Evolutionary conservation across 2,888 invertebrate species (phyloP).

Genomic region (Chloromyia formosa): DNA sequence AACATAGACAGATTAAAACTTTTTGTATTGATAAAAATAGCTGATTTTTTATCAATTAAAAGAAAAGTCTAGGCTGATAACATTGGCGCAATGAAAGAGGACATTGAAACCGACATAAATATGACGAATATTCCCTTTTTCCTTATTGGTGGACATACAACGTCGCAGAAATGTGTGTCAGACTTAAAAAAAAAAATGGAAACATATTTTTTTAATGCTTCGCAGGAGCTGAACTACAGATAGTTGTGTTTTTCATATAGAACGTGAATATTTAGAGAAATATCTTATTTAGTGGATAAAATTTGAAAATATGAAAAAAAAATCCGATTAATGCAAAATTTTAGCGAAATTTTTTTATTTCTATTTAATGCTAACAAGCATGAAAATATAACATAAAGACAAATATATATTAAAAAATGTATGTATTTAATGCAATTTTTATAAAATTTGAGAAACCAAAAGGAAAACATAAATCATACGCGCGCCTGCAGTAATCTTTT

Average conservation of each 20-base stretch:
- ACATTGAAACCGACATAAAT: slow-evolving; percentile 22
- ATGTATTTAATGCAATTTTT: slow-evolving; percentile 37
- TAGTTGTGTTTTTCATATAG: slow-evolving; percentile 30
- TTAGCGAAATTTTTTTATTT: slow-evolving; percentile 38
- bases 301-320: neutral
- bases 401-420: slow-evolving; percentile 20
- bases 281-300: slow-evolving; percentile 28
- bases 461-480: neutral
- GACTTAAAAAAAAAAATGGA: slow-evolving; percentile 16
- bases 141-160: slow-evolving; percentile 15
- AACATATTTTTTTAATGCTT: slow-evolving; percentile 34
- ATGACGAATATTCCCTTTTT: slow-evolving; percentile 28
- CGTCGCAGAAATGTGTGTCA: neutral
- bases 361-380: neutral
- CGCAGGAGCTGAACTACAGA: neutral
- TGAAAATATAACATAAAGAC: slow-evolving; percentile 18
- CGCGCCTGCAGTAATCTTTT: slow-evolving; percentile 37
- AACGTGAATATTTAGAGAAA: slow-evolving; percentile 24
- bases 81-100: neutral
- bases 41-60: slow-evolving; percentile 35
- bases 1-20: neutral
- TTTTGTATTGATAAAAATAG: slow-evolving; percentile 38
- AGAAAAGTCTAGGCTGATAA: neutral
- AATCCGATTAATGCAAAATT: slow-evolving; percentile 33
- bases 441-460: slow-evolving; percentile 14